Evolutionary conservation across 2,113 vertebrate genomes (phyloP).

Genomic region (Sceloporus undulatus): DNA sequence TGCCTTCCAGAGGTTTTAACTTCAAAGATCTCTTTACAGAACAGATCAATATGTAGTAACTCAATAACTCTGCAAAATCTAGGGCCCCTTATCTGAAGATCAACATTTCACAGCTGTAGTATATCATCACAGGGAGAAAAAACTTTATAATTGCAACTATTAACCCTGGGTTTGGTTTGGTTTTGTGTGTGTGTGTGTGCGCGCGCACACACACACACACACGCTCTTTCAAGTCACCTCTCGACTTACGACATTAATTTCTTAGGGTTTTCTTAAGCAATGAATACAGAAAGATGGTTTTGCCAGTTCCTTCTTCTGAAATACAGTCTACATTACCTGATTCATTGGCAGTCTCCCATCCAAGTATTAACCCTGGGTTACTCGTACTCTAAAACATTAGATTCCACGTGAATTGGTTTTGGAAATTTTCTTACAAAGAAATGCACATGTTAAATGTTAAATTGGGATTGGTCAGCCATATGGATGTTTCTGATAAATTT

Average conservation of each 20-base stretch:
- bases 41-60: constrained; percentile 34
- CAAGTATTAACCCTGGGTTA: background rate
- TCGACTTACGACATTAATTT: too few relatives aligned
- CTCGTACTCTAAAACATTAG: background rate
- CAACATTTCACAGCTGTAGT: constrained; percentile 34
- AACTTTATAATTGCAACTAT: background rate
- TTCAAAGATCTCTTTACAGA: constrained; percentile 42
- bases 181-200: too few relatives aligned
- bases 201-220: too few relatives aligned
- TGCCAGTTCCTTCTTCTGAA: too few relatives aligned
- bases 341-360: too few relatives aligned
- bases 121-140: constrained; percentile 14
- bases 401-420: background rate
- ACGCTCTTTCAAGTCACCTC: too few relatives aligned
- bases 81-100: constrained; percentile 36
- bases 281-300: too few relatives aligned
- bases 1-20: constrained; percentile 46
- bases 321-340: too few relatives aligned
- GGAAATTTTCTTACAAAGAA: constrained; percentile 1
- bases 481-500: background rate
- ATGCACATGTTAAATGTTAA: background rate
- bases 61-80: constrained; percentile 25
- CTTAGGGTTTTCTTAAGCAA: too few relatives aligned
- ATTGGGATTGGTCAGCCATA: background rate
- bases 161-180: background rate